Base-by-base conservation (phyloP, 1,140 invertebrate genomes). In the Rhyzopertha dominica region DNA sequence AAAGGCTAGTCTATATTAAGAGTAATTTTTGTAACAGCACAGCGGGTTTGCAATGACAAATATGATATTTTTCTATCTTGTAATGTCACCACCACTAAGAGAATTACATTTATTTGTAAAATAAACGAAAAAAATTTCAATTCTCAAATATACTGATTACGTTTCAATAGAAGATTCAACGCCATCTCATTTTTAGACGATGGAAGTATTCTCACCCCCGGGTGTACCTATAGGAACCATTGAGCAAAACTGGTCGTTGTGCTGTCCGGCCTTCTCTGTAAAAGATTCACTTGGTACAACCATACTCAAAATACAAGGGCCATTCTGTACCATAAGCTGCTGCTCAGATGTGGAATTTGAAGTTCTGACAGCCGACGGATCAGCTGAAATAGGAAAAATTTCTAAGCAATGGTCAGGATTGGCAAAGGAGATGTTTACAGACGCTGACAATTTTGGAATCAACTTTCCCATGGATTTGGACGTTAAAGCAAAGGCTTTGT, bases 181-280 rank as follows among this genome's bases (percentile, higher is more conserved):
- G 8, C n/a, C n/a, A 26, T 8, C n/a, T 26, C 8, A n/a, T 26
- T 26, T 59, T 34, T 47, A 75, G 71, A 61, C 38, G 54, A 76
- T 86, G 70, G 80, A 85, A 56, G 80, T 87, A 3, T 74, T 73
- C 0, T 69, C 82, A 1, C 82, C 82, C 3, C 80, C 80, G 0
- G 84, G 82, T 5, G 78, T 72, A 26, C 60, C 83, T 1, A 70
- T 91, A 26, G 89, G 90, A 13, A 78, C 73, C 4, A 74, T 94
- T 7, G 74, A 82, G 40, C 87, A 95, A 72, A 77, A 88, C 40
- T 93, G 87, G 87, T 85, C 78, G 37, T 69, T 88, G 28, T 82
- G 78, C 55, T 74, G 73, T 20, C 87, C 90, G 1, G 75, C 76
- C 25, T 94, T 88, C 60, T 71, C 71, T 12, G 75, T 95, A 24